Evolutionary conservation across 2,797 vertebrate genomes (phyloP), one percentile per base, ranked within the genome.

Genomic region (Scolopax rusticola): DNA sequence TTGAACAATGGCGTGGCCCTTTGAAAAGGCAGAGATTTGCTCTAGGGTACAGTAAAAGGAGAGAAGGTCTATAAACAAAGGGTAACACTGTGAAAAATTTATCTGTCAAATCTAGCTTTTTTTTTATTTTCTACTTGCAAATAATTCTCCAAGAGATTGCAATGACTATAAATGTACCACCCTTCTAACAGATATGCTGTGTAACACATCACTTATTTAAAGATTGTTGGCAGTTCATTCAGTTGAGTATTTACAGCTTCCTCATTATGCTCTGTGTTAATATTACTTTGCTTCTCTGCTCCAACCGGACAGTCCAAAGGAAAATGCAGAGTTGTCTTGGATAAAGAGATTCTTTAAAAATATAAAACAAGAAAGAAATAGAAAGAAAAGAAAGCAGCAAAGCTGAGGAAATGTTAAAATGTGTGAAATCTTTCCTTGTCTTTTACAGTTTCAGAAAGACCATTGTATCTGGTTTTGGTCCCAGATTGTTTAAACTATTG

Each of bases 21-120:
- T 95, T 95, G 96, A 96, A 96, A 97, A 96, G 51, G 57, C 86
- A 85, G 88, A 77, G 81, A 94, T 74, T 96, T 94, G 96, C 94
- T 96, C 80, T 89, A 92, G 95, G 91, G 91, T 89, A 76, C 86
- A 57, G 68, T 91, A 94, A 92, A 95, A 95, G 86, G 74, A 93
- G 81, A 90, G 76, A 80, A 95, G 67, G 84, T 92, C 90, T 94
- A 84, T 92, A 96, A 95, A 95, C 95, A 96, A 96, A 95, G 53
- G 45, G 38, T 78, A 96, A 80, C 91, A 74, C 91, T 91, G 79
- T 80, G 87, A 87, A 93, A 95, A 93, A 92, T 14, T 63, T 91
- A 94, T 96, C 95, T 91, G 68, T 75, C 88, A 87, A 85, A 95
- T 96, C 91, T 87, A 90, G 50, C 25, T 47, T 86, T 77, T 54